Evolutionary conservation across 2,113 vertebrate species (phyloP).

Genomic region (Stegastes partitus): DNA sequence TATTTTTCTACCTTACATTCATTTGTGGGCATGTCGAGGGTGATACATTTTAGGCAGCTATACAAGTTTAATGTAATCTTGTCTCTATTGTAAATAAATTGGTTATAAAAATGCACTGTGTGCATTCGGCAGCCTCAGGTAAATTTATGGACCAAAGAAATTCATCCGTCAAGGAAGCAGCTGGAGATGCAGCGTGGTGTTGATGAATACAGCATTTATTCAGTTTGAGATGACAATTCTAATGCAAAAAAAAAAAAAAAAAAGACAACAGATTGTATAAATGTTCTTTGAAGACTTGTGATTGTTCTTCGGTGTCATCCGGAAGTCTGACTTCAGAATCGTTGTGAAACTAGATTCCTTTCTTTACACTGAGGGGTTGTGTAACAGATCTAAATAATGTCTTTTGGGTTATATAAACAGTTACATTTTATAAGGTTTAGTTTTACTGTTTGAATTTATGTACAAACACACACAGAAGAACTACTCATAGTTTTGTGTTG

Average conservation of each 20-base stretch:
- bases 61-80: neutral
- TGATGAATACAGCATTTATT: neutral
- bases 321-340: neutral
- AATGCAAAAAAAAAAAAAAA: neutral
- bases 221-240: neutral
- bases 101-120: slow-evolving; percentile 10
- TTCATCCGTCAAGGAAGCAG: slow-evolving; percentile 18
- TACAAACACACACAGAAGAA: neutral
- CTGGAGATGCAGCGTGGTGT: neutral
- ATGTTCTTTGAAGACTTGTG: neutral
- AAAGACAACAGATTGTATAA: neutral
- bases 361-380: too few relatives aligned
- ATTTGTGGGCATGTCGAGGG: neutral
- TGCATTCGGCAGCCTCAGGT: slow-evolving; percentile 7
- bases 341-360: neutral
- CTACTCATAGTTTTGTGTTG: neutral
- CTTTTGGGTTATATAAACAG: neutral
- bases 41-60: neutral
- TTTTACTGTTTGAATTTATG: neutral
- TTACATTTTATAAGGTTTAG: neutral
- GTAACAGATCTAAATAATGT: neutral
- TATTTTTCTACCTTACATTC: neutral
- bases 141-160: slow-evolving; percentile 1
- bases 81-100: slow-evolving; percentile 16
- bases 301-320: neutral